Evolutionary conservation across 2,113 vertebrate species (phyloP).

Genomic region (Aphyosemion australe): DNA sequence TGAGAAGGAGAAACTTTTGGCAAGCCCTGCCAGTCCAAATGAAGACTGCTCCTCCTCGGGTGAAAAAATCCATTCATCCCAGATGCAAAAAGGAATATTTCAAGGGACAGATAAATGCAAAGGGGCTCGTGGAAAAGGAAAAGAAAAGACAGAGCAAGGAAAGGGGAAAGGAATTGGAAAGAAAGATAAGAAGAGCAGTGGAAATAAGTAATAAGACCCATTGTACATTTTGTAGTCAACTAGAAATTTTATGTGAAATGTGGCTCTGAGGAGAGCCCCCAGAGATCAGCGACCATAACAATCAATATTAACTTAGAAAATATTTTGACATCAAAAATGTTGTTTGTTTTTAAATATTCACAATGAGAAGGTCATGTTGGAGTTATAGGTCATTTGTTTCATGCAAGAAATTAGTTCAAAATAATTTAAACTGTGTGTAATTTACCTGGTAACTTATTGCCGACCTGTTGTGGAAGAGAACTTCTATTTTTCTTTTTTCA

Average conservation of each 20-base stretch:
- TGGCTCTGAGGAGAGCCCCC: too few relatives aligned
- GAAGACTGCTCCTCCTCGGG: slow-evolving; percentile 72
- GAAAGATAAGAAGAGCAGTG: slow-evolving; percentile 63
- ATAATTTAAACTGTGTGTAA: too few relatives aligned
- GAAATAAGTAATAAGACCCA: slow-evolving; percentile 39
- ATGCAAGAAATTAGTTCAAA: too few relatives aligned
- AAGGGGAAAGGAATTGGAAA: slow-evolving; percentile 57
- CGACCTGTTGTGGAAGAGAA: too few relatives aligned
- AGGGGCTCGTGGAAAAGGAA: slow-evolving; percentile 34
- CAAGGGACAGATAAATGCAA: slow-evolving; percentile 42
- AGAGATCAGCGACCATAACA: too few relatives aligned
- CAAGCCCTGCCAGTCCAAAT: slow-evolving; percentile 35
- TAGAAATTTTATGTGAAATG: slow-evolving; percentile 3
- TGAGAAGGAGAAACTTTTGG: slow-evolving; percentile 10
- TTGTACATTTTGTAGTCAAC: neutral
- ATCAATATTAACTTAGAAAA: neutral
- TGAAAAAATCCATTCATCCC: slow-evolving; percentile 68
- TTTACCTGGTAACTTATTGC: too few relatives aligned
- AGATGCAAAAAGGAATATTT: slow-evolving; percentile 54
- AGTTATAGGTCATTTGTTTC: neutral
- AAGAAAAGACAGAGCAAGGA: slow-evolving; percentile 45
- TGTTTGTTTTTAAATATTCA: neutral
- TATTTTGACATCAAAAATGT: neutral
- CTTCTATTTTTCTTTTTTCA: too few relatives aligned
- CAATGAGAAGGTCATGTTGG: slow-evolving; percentile 7